Base-by-base conservation (phyloP, 2,797 vertebrate genomes). In the Pseudochirops corinnae region DNA sequence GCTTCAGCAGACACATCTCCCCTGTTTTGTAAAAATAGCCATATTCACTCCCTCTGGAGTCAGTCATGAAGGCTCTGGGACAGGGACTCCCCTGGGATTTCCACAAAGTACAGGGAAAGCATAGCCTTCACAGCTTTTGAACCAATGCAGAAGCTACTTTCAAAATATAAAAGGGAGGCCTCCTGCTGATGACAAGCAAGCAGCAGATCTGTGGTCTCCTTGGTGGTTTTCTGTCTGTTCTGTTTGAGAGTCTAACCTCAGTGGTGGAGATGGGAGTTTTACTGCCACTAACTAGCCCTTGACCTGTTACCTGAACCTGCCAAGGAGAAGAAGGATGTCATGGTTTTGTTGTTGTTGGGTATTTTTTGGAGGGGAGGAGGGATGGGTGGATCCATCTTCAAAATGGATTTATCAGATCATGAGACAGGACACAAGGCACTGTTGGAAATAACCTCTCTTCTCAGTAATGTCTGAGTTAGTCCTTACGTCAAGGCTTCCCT, bases 141-240 rank as follows among this genome's bases (percentile, higher is more conserved):
- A 55, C 56, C 93, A 93, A 96, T 95, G 90, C n/a, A 60, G 93
- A 92, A 94, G 58, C 60, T 14, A n/a, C 92, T 93, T 91, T 50
- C 3, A 94, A 50, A 92, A 87, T 93, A 94, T 82, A 74, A 46
- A 93, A 93, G 56, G 56, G 21, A 90, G 53, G 46, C 46, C 39
- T 55, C 93, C 52, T 82, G 91, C 28, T 2, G 6, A 12, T 50
- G 82, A 60, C 82, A 82, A 90, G 50, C 58, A 74, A 57, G 90
- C 5, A 31, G 39, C 55, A 53, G n/a, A 28, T 95, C 91, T 50
- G 74, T 87, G 74, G 39, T 24, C n/a, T 82, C 39, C 74, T 87
- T 46, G 39, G 39, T 24, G 74, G 74, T 26, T 82, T 67, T 74
- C 18, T 46, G 7, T 82, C 39, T 21, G 28, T 46, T 82, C 39